Base-by-base conservation (phyloP, 2,797 vertebrate species). In the Alosa sapidissima region DNA sequence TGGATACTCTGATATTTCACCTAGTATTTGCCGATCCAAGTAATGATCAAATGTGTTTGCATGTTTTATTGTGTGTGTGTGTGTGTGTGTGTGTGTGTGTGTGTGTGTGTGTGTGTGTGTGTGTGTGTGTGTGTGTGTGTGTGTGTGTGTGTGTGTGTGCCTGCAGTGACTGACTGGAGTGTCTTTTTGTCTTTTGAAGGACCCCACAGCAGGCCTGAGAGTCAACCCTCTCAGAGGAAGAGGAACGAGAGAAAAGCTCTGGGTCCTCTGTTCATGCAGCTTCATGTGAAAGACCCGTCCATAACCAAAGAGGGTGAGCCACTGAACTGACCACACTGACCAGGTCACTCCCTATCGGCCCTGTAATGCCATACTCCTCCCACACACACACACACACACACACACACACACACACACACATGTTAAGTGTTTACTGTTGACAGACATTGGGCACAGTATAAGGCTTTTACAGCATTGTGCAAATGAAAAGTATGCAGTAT, bases 271-370 rank as follows among this genome's bases (percentile, higher is more conserved):
- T 78, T 75, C 28, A 85, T 90, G 65, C 24, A 9, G 0, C 62
- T 90, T 45, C 72, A 72, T 24, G 55, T 86, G 48, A 82, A 60
- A n/a, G 75, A 90, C 24, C 62, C 81, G 13, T 84, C 81, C 84
- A 72, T 90, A 84, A 86, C 82, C 6, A 88, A 84, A 90, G 83
- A 90, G 41, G 72, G 89, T 87, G 88, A 81, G 81, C 1, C 9
- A 2, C 65, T 33, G 28, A 36, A 19, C 14, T 16, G 14, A 55
- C 2, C 3, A 58, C 55, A 58, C 19, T 21, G 16, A n/a, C 55
- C 4, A 3, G 3, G 6, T 24, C 60, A 28, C 60, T 62, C 60
- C 8, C 60, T 5, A 58, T 58, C 1, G 21, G 55, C 24, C 14
- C 60, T 24, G 1, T 28, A 28, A 28, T 28, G 28, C 28, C 28